Base-by-base conservation (phyloP, 2,888 invertebrate genomes). In the Archaeoteleia sp. region DNA sequence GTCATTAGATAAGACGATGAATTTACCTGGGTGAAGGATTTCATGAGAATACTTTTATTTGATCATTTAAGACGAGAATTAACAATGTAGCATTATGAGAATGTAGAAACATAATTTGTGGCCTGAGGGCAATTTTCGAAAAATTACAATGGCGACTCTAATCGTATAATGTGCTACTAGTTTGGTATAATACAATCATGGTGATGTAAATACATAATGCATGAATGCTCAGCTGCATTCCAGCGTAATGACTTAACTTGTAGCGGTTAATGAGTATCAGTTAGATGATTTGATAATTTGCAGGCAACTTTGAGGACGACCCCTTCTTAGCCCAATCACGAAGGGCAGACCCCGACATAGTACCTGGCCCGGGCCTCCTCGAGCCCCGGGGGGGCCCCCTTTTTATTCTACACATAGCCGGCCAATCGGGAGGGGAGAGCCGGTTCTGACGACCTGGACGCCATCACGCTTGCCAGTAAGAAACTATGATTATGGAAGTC, bases 401-500 rank as follows among this genome's bases (percentile, higher is more conserved):
- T 35, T 34, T 54, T 46, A 53, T 54, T 45, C 40, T 37, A 27
- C 43, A 32, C 27, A 27, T 43, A 51, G 48, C 49, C 20, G 48
- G 17, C 42, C 62, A 53, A 61, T 70, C 43, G 43, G 66, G 83
- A 77, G 80, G 84, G 84, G 82, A 82, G 77, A 84, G 83, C 84
- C 84, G 84, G 84, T 84, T 84, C 72, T 74, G 20, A 72, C 73
- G 77, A 76, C 72, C 75, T 72, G 73, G 82, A 78, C 83, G 83
- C 83, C 84, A 84, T 84, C 78, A 78, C 82, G 78, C 72, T 77
- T 71, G 43, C 69, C 66, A 65, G 74, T 75, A 78, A 77, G 77
- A 78, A 81, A 81, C 81, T 81, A 79, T 81, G 78, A 83, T 83
- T 84, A 83, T 75, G 75, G 70, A 61, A 67, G 72, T 60, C 67